A percentile compares a stretch with the other conserved stretches of the same genome.
phyloP scores from a whole-genome alignment of 2,888 invertebrate genomes.

The Amiota minor region DNA sequence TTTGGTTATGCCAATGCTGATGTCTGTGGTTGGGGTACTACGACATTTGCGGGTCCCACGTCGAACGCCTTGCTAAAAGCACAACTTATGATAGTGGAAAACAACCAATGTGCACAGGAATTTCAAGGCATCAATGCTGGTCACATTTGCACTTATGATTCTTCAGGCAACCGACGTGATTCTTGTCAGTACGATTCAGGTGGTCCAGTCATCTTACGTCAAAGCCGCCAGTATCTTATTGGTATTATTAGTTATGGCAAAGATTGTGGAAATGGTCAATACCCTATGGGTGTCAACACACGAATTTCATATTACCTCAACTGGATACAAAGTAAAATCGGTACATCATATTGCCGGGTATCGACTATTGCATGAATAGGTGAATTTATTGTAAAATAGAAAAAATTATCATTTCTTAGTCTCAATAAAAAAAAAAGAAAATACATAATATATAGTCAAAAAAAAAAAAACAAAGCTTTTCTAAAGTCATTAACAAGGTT shows the following conservation, averaged over 20 bases:
- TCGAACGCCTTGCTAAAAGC: conserved; percentile 74
- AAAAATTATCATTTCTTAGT: no score
- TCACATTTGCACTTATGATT: conserved; percentile 65
- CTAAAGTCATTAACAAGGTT: conserved; percentile 3
- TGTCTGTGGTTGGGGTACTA: conserved; percentile 75
- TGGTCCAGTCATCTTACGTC: conserved; percentile 75
- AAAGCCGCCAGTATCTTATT: conserved; percentile 70
- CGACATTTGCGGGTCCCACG: conserved; percentile 73
- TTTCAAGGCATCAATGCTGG: conserved; percentile 47
- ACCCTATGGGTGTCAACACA: conserved; percentile 75
- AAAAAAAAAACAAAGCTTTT: neutral
- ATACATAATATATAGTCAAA: no score
- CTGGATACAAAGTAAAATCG: conserved; percentile 74
- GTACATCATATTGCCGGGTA: conserved; percentile 50
- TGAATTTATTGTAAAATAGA: neutral
- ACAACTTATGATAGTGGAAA: conserved; percentile 64
- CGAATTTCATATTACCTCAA: conserved; percentile 75
- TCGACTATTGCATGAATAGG: neutral
- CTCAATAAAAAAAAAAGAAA: no score
- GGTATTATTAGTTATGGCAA: conserved; percentile 76
- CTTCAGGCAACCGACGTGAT: conserved; percentile 65
- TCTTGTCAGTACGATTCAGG: conserved; percentile 76
- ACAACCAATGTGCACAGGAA: conserved; percentile 47
- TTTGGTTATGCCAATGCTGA: conserved; percentile 56
- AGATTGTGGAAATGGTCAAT: conserved; percentile 72